Evolutionary conservation across 2,888 invertebrate genomes (phyloP).

Genomic region (Cordylochernes scorpioides): DNA sequence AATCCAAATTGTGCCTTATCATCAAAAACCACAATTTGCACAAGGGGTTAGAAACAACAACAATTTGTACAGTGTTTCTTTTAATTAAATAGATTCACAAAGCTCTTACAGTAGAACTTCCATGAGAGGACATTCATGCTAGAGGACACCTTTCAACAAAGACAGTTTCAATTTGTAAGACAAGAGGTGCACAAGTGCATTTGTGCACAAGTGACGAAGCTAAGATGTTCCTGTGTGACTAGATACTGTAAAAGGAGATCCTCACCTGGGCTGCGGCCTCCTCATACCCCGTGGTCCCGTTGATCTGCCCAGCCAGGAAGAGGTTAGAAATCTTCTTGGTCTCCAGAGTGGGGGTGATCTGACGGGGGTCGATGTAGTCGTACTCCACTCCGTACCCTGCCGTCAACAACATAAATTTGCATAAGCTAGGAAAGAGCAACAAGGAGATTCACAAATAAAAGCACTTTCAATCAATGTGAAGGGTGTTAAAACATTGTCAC

Average conservation of each 20-base stretch:
- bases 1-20: no score
- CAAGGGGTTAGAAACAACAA: no score
- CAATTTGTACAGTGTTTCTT: no score
- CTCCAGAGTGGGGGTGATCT: conserved; percentile 31
- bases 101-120: no score
- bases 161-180: no score
- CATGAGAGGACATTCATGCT: no score
- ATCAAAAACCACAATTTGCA: no score
- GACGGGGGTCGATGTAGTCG: conserved; percentile 26
- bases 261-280: conserved; percentile 51
- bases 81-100: no score
- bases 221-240: no score
- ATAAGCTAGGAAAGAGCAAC: conserved; percentile 1
- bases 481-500: neutral
- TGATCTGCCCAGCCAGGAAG: conserved; percentile 65
- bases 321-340: conserved; percentile 39
- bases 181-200: no score
- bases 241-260: neutral
- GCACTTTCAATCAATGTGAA: neutral
- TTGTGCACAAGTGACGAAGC: no score
- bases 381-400: conserved; percentile 27
- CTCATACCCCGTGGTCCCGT: conserved; percentile 69
- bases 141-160: no score
- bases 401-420: conserved; percentile 2
- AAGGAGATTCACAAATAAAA: neutral